Conservation (phyloP, 2,888 invertebrate genomes). For the Stenotaenia linearis region DNA sequence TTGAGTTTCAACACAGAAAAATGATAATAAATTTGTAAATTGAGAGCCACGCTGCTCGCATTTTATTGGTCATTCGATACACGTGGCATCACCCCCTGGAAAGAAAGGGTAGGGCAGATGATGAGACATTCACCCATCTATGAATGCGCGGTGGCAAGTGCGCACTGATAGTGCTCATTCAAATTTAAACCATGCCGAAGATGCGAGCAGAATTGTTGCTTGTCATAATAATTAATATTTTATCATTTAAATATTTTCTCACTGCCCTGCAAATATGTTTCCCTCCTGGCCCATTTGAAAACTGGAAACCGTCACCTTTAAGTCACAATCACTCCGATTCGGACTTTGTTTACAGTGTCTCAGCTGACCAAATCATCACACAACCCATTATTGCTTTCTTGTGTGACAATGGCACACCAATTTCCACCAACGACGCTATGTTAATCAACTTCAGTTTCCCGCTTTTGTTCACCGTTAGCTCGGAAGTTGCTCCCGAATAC, state of each 20-base stretch:
- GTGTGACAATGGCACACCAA: neutral
- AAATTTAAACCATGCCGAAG: neutral
- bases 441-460: conserved; percentile 8
- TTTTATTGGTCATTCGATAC: neutral
- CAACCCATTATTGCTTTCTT: conserved; percentile 27
- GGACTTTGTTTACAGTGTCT: conserved; percentile 26
- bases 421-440: neutral
- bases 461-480: neutral
- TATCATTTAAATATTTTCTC: neutral
- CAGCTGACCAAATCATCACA: conserved; percentile 14
- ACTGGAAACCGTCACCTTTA: neutral
- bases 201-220: neutral
- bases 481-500: neutral
- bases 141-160: neutral
- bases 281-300: neutral
- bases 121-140: neutral
- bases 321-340: neutral
- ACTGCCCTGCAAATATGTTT: conserved; percentile 19
- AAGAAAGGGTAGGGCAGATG: neutral
- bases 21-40: neutral
- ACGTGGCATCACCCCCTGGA: neutral
- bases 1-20: neutral
- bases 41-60: neutral
- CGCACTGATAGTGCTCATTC: neutral
- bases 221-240: neutral